Percentiles rank a stretch among this genome's conserved stretches.
Conservation (phyloP, 2,888 invertebrate species). For the Merodon equestris region DNA sequence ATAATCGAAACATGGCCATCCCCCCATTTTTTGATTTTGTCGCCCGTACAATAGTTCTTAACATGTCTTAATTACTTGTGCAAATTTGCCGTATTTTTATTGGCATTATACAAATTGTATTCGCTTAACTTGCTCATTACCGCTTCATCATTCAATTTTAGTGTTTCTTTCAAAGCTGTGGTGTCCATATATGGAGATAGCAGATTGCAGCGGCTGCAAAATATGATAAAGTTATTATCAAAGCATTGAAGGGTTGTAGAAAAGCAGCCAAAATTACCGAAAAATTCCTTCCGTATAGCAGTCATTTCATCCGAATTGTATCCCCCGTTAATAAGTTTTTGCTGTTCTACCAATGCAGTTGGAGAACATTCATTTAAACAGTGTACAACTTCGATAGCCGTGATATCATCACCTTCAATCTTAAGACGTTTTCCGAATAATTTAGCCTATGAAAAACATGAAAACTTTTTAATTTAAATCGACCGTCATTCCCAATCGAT, state of each 20-base stretch:
- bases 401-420: not conserved
- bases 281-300: conserved; percentile 16
- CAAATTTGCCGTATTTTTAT: not conserved
- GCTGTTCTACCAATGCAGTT: not conserved
- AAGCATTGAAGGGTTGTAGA: not conserved
- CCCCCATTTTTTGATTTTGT: not conserved
- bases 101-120: not conserved
- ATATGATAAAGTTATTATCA: not conserved
- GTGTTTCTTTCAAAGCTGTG: conserved; percentile 5
- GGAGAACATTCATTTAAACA: not conserved
- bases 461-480: not conserved
- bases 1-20: not conserved
- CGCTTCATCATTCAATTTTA: not conserved
- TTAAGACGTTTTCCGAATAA: not conserved
- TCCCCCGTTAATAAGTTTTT: not conserved
- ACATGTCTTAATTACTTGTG: not conserved
- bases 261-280: conserved; percentile 6
- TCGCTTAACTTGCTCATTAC: not conserved
- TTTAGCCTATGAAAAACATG: conserved; percentile 5
- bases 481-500: not conserved
- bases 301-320: conserved; percentile 15
- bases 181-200: conserved; percentile 1
- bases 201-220: not conserved
- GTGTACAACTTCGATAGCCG: not conserved
- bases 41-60: not conserved